phyloP scores from a whole-genome alignment of 2,888 invertebrate genomes.

The Acheta domesticus region DNA sequence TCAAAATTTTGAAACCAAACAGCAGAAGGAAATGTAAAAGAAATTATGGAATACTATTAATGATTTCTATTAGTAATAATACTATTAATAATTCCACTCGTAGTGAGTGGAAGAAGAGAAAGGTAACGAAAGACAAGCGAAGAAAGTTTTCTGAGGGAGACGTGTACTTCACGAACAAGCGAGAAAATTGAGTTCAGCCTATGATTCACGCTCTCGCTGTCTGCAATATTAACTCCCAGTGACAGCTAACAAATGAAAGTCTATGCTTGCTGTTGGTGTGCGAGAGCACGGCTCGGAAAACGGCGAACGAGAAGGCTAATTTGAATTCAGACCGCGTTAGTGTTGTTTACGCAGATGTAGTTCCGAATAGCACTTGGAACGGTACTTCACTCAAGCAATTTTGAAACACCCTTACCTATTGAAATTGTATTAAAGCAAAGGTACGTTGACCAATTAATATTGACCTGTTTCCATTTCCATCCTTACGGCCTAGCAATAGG shows the following conservation, averaged over 20 bases:
- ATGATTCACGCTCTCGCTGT: neutral
- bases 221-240: neutral
- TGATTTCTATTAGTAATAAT: too few species aligned
- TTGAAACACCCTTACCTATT: too few species aligned
- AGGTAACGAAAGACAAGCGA: neutral
- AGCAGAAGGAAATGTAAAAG: too few species aligned
- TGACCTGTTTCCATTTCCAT: too few species aligned
- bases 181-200: neutral
- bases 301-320: neutral
- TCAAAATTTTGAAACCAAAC: too few species aligned
- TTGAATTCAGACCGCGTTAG: neutral
- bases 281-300: neutral
- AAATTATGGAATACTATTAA: too few species aligned
- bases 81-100: too few species aligned
- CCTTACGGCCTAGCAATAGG: too few species aligned
- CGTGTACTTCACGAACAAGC: neutral
- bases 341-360: neutral
- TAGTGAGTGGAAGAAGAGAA: too few species aligned
- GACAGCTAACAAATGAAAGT: neutral
- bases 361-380: neutral
- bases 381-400: too few species aligned
- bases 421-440: too few species aligned
- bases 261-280: neutral
- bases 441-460: too few species aligned
- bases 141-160: neutral